A percentile compares a stretch with the other conserved stretches of the same genome.
These are phyloP conservation scores for Caenorhabditis sp. DNA, from an alignment of 2,888 invertebrate species.

Conservation along the genomic window DNA sequence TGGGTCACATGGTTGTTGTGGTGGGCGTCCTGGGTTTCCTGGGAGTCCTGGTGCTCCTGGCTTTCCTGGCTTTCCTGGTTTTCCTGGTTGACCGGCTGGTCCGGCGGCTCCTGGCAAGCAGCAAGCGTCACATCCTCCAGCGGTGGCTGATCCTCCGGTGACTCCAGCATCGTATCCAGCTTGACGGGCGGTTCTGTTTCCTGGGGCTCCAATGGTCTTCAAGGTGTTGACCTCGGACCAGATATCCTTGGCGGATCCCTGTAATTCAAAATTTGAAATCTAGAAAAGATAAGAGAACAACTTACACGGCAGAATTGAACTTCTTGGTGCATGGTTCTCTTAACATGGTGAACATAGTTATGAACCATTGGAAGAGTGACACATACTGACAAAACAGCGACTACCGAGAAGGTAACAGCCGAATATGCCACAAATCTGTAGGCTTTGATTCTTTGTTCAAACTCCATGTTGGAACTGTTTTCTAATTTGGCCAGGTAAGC, in stretches of 20 bases:
- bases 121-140: conserved; percentile 61
- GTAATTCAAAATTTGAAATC: conserved; percentile 5
- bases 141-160: conserved; percentile 34
- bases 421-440: conserved; percentile 57
- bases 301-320: conserved; percentile 48
- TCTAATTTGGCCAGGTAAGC: neutral
- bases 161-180: conserved; percentile 51
- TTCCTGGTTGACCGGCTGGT: conserved; percentile 56
- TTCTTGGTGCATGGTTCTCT: conserved; percentile 51
- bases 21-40: conserved; percentile 60
- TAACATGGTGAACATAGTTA: conserved; percentile 54
- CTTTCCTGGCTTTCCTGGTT: conserved; percentile 53
- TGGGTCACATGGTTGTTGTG: conserved; percentile 64
- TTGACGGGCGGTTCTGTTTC: conserved; percentile 60
- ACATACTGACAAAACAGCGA: conserved; percentile 51
- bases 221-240: conserved; percentile 51
- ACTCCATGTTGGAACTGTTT: conserved; percentile 28
- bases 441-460: conserved; percentile 51
- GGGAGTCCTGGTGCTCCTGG: conserved; percentile 58
- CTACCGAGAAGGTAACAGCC: conserved; percentile 55
- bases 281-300: neutral
- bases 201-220: conserved; percentile 45
- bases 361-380: conserved; percentile 55
- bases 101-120: conserved; percentile 59
- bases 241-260: conserved; percentile 52